These are phyloP conservation scores for Argopecten irradians DNA, from an alignment of 1,140 invertebrate species.

Conservation along the genomic window DNA sequence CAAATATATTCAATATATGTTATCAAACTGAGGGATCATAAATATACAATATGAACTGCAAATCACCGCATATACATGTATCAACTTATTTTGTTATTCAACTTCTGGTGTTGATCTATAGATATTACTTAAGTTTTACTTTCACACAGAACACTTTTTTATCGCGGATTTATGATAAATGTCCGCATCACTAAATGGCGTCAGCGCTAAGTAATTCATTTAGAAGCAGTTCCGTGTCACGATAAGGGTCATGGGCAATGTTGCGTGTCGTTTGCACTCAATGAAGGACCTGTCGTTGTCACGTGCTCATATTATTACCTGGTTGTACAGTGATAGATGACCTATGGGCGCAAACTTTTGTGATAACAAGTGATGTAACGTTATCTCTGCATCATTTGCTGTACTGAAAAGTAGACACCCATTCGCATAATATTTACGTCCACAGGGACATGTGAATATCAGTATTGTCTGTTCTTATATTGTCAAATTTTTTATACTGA, in stretches of 20 bases:
- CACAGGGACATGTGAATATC: too few relatives aligned
- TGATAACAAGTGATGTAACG: background rate
- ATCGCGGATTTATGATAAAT: background rate
- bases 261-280: background rate
- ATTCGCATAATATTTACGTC: too few relatives aligned
- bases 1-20: background rate
- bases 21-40: background rate
- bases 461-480: too few relatives aligned
- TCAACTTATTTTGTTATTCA: background rate
- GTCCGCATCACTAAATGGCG: conserved; percentile 13
- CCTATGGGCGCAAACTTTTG: background rate
- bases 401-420: too few relatives aligned
- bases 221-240: conserved; percentile 6
- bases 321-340: background rate
- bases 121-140: background rate
- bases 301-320: background rate
- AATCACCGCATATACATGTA: too few relatives aligned
- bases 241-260: background rate
- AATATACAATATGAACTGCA: background rate
- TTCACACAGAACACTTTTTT: background rate
- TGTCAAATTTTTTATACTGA: too few relatives aligned
- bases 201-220: conserved; percentile 5
- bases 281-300: background rate
- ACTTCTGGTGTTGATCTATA: background rate
- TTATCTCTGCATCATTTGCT: too few relatives aligned